These are phyloP conservation scores for Gallinago solitaria DNA, from an alignment of 2,797 vertebrate genomes.

Conservation along the genomic window DNA sequence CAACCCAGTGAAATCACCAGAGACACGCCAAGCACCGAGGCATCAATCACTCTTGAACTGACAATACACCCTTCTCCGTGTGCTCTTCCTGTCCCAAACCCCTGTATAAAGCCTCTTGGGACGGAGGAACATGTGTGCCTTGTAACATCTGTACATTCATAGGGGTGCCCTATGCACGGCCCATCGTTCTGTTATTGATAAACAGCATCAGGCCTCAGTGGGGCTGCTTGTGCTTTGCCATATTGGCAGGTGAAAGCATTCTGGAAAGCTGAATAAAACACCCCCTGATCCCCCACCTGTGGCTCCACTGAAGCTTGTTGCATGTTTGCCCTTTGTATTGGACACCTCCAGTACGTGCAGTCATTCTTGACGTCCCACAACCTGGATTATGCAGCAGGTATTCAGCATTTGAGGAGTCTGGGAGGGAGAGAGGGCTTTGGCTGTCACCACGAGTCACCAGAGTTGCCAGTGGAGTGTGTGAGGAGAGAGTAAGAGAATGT, in stretches of 20 bases:
- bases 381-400: background rate
- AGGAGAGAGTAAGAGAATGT: background rate
- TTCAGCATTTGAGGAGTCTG: background rate
- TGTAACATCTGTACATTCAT: background rate
- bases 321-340: too few species aligned
- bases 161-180: background rate
- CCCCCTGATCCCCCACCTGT: background rate
- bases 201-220: background rate
- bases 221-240: background rate
- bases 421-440: background rate
- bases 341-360: background rate
- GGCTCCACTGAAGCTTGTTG: background rate
- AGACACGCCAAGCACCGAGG: background rate
- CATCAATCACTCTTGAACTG: background rate
- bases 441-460: background rate
- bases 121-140: background rate
- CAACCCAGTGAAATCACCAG: background rate
- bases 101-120: background rate
- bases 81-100: background rate
- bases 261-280: background rate
- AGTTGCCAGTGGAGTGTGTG: background rate
- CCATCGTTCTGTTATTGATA: background rate
- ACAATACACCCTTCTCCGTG: background rate
- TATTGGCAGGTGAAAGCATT: background rate
- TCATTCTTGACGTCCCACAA: background rate